These are phyloP conservation scores for Endomychus coccineus DNA, from an alignment of 2,888 invertebrate genomes.

Conservation along the genomic window DNA sequence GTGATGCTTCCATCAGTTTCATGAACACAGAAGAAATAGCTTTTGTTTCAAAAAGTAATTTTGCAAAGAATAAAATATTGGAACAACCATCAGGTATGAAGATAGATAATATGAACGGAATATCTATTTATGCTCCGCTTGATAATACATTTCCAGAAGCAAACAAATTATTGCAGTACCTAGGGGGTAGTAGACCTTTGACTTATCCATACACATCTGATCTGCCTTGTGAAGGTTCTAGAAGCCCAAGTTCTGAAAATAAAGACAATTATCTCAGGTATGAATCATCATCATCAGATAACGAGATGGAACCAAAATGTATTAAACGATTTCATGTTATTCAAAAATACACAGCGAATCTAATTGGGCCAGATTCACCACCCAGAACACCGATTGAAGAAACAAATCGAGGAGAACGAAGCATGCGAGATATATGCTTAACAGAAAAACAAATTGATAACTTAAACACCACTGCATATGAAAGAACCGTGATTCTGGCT, in stretches of 20 bases:
- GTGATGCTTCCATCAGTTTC: constrained; percentile 24
- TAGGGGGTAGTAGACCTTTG: constrained; percentile 51
- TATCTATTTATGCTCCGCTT: constrained; percentile 5
- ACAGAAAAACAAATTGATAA: constrained; percentile 1
- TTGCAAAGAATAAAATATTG: constrained; percentile 41
- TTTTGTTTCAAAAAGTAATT: constrained; percentile 39
- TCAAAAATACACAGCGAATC: constrained; percentile 28
- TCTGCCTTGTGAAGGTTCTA: constrained; percentile 19
- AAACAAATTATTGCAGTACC: constrained; percentile 24
- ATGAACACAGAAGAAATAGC: constrained; percentile 41
- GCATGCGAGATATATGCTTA: background rate
- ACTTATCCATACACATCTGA: constrained; percentile 56
- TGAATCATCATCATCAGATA: constrained; percentile 28
- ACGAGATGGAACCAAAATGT: constrained; percentile 35
- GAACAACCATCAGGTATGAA: constrained; percentile 22
- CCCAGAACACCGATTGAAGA: constrained; percentile 5
- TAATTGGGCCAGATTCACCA: constrained; percentile 13
- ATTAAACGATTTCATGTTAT: constrained; percentile 42
- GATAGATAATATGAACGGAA: constrained; percentile 5
- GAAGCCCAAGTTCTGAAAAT: constrained; percentile 30
- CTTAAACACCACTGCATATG: background rate
- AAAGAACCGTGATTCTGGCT: constrained; percentile 12
- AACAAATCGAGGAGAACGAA: too few relatives aligned
- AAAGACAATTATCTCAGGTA: constrained; percentile 7
- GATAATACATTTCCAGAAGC: constrained; percentile 11